Conservation (phyloP, 1,140 invertebrate genomes). For the Anoplolepis gracilipes region DNA sequence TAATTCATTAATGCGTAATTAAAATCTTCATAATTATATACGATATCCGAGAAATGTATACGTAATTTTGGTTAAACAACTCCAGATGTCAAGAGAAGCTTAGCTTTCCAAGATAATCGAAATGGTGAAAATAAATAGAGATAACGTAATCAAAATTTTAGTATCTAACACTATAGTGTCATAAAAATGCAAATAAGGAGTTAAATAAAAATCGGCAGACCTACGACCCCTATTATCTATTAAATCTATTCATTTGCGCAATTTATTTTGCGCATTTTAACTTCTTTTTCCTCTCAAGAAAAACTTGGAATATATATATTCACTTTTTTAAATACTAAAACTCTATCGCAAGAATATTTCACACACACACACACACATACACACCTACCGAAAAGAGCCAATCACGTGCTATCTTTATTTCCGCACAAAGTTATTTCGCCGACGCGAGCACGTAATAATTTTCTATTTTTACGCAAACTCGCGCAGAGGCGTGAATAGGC, state of each 20-base stretch:
- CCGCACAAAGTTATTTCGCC: not conserved
- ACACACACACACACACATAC: too few species aligned
- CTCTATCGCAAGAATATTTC: not conserved
- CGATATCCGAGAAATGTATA: not conserved
- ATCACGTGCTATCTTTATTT: slow-evolving; percentile 15
- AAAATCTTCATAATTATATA: not conserved
- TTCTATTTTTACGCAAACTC: slow-evolving; percentile 26
- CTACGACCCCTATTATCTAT: too few species aligned
- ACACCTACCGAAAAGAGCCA: not conserved
- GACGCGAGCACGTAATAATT: slow-evolving; percentile 6
- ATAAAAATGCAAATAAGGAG: not conserved
- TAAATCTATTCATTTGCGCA: not conserved
- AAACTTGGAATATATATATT: not conserved
- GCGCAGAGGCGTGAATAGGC: not conserved
- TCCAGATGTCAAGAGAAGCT: not conserved
- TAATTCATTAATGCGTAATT: slow-evolving; percentile 34
- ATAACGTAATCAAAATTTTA: not conserved
- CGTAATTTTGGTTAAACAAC: not conserved
- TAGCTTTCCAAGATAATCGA: not conserved
- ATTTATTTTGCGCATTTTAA: too few species aligned
- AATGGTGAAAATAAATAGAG: not conserved
- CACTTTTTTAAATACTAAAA: not conserved
- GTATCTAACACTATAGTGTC: not conserved
- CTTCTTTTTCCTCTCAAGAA: too few species aligned
- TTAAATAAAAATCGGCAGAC: not conserved